Evolutionary conservation across 2,888 invertebrate genomes (phyloP), one percentile per base, ranked within the genome.

Genomic region (Dione juno): DNA sequence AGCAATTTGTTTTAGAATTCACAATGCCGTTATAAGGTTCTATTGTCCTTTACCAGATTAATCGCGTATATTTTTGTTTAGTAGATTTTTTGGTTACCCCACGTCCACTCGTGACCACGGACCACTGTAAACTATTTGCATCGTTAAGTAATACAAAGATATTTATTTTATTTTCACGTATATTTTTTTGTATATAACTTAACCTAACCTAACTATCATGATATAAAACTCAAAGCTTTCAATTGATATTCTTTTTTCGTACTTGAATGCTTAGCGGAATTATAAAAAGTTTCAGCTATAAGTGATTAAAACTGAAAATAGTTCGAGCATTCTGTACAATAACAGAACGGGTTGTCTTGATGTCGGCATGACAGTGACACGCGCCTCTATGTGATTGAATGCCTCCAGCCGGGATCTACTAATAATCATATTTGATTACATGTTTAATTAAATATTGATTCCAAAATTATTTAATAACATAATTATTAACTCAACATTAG

Each of bases 1-100:
- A 28, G n/a, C 59, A 61, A 61, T 45, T 61, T 61, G 59, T 61
- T 45, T 61, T 61, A 43, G 59, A 45, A 61, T 43, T 28, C 13
- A 19, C 28, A 41, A 43, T 28, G n/a, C 28, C n/a, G 59, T 6
- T 61, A 13, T 21, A 61, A 28, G 14, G 28, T 21, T 54, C 13
- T 14, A n/a, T n/a, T n/a, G n/a, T n/a, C n/a, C n/a, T n/a, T n/a
- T n/a, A n/a, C n/a, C n/a, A n/a, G n/a, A n/a, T n/a, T n/a, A n/a
- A n/a, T n/a, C n/a, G n/a, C n/a, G n/a, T n/a, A n/a, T n/a, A n/a
- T n/a, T n/a, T n/a, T n/a, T n/a, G n/a, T 50, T 19, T 16, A 16
- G 19, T 50, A 50, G 14, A 16, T 16, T 50, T 50, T 50, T 16
- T n/a, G n/a, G n/a, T n/a, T n/a, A n/a, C n/a, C n/a, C n/a, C n/a